Base-by-base conservation (phyloP, 2,888 invertebrate species). In the Drosophila fungiperda region DNA sequence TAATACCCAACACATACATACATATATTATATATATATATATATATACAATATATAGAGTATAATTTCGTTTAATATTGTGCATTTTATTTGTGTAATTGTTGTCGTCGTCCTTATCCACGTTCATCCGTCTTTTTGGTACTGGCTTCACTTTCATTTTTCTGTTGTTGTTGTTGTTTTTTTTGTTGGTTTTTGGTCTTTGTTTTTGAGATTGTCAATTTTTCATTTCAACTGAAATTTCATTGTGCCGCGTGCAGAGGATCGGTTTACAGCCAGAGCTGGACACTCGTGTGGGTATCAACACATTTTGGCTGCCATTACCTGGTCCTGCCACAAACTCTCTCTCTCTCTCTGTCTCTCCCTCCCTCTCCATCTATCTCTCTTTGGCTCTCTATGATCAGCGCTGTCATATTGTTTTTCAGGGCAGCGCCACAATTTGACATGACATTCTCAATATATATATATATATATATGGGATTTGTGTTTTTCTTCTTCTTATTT, bases 31-130 rank as follows among this genome's bases (percentile, higher is more conserved):
- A 57, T 38, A 60, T 15, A 40, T 38, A 48, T 67, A 58, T 76
- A 45, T 68, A 54, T 17, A 26, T 12, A 48, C n/a, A 59, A 45
- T 68, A 63, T 77, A 49, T 58, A 59, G 79, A 76, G 81, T 76
- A 85, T 86, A 88, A 85, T 86, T 87, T 87, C 80, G 79, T 85
- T 87, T 85, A 85, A 87, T 88, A 86, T 87, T 87, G 88, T 82
- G 76, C 86, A 88, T 85, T 85, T 87, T 83, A 83, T 88, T 87
- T 87, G 85, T 87, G 88, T 86, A 87, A 87, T 85, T 87, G 88
- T 87, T 74, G 76, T 79, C 79, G 78, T 82, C 68, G 76, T 84
- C 78, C 76, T 82, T 74, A 69, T 76, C 70, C 77, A 68, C 60
- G 66, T 35, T 62, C 70, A 40, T 80, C 64, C 71, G 76, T 68